Base-by-base conservation (phyloP, 2,797 vertebrate genomes). In the Aldrovandia affinis region DNA sequence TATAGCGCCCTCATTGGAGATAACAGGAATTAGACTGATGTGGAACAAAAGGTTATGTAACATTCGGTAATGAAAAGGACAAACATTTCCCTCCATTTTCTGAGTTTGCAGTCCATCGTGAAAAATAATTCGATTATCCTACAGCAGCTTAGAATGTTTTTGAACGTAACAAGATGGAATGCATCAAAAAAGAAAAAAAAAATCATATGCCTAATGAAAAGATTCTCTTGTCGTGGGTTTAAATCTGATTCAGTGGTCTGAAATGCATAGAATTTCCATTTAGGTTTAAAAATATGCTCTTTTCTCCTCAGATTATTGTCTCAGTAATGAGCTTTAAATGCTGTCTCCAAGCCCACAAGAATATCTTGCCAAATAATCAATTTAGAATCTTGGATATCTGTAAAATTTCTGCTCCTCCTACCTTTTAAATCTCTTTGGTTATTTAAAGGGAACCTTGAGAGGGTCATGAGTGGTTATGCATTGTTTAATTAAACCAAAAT, bases 11-110 rank as follows among this genome's bases (percentile, higher is more conserved):
- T 44, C 68, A 42, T 20, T 28, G 39, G 30, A 20, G 73, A 47
- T 77, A 44, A 47, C 22, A 77, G 39, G 47, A 47, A 20, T 22
- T 39, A 77, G 39, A 47, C 42, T 47, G 73, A 77, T 25, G 15
- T 2, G 73, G 73, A 77, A 47, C 73, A 44, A n/a, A 77, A 47
- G 42, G 42, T 77, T 77, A 77, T n/a, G 73, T 14, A 77, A 77
- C 20, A 77, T 10, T 3, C 36, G 36, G 73, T 47, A 77, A 77
- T 77, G 42, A 47, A 77, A 14, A 4, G 39, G 47, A 47, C 73
- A 77, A 47, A n/a, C 73, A 73, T 73, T 77, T 77, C 42, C 73
- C 20, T n/a, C 36, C 3, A 1, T 77, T 42, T n/a, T 25, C 22
- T 28, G 28, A 33, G 22, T n/a, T 77, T 44, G 73, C 15, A 5